Conservation (phyloP, 2,113 vertebrate species). For the Uria lomvia region DNA sequence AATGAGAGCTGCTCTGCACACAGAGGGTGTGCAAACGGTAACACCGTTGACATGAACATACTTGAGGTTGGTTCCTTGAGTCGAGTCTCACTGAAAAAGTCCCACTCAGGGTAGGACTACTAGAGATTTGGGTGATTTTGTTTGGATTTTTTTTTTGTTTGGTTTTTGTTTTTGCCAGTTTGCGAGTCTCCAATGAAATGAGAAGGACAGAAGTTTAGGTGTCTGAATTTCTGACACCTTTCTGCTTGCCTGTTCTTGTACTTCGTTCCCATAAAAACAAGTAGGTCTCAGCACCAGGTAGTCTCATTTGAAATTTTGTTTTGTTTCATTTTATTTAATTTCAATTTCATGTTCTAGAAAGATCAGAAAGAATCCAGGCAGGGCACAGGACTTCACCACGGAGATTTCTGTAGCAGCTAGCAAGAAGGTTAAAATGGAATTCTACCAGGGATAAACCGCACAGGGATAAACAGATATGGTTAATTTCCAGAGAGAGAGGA, state of each 20-base stretch:
- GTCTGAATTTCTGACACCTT: neutral
- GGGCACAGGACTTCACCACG: neutral
- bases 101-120: neutral
- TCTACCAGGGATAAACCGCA: neutral
- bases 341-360: neutral
- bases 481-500: neutral
- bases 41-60: accelerated
- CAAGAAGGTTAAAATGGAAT: neutral
- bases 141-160: neutral
- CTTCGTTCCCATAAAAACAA: neutral
- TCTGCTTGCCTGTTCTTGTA: neutral
- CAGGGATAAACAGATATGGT: neutral
- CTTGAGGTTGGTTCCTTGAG: neutral
- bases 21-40: neutral
- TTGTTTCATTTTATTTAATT: neutral
- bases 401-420: neutral
- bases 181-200: neutral
- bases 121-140: accelerated
- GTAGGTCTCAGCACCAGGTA: neutral
- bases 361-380: neutral
- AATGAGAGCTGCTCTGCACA: accelerated
- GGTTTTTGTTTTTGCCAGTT: accelerated
- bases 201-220: neutral
- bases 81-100: neutral
- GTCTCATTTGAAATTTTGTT: neutral